Evolutionary conservation across 1,140 invertebrate genomes (phyloP).

Genomic region (Trichomalopsis sarcophagae): DNA sequence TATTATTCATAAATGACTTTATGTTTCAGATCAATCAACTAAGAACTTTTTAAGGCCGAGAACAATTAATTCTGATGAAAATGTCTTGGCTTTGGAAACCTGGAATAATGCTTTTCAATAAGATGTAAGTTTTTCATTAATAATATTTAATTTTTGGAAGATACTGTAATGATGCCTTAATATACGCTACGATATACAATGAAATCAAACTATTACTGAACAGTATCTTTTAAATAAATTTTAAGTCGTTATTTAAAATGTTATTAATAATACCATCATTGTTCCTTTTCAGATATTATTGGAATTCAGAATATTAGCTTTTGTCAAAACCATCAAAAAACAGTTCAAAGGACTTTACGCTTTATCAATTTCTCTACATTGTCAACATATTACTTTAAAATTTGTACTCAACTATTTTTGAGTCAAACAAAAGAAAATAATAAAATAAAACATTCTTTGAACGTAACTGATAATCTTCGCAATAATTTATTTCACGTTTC

Average conservation of each 20-base stretch:
- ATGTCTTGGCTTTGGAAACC: background rate
- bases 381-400: background rate
- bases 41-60: background rate
- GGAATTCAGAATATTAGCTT: background rate
- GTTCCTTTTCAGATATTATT: background rate
- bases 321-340: background rate
- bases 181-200: constrained; percentile 60
- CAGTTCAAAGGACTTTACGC: background rate
- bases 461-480: background rate
- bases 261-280: background rate
- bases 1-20: constrained; percentile 5
- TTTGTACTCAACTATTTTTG: background rate
- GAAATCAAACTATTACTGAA: constrained; percentile 55
- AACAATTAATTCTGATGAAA: background rate
- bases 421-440: background rate
- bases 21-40: constrained; percentile 3
- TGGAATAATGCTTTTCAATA: background rate
- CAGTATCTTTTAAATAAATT: constrained; percentile 24
- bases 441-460: background rate
- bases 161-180: constrained; percentile 56
- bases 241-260: background rate
- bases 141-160: constrained; percentile 5
- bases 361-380: background rate
- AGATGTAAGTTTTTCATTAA: background rate
- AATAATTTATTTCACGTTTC: too few species aligned